Base-by-base conservation (phyloP, 2,797 vertebrate species). In the Onychomys arenicola region DNA sequence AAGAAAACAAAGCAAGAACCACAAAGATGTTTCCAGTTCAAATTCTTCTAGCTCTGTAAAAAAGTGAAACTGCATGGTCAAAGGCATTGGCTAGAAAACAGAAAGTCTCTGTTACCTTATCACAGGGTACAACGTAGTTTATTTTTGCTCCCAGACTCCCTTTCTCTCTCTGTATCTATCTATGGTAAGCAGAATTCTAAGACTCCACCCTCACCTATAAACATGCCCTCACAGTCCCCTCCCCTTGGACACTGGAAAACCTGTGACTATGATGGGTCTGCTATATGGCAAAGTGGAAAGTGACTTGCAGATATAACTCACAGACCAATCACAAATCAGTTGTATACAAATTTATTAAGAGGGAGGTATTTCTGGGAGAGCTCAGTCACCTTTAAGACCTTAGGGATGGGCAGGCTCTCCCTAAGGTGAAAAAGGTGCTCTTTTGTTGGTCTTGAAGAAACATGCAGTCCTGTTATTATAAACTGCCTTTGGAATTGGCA, bases 311-410 rank as follows among this genome's bases (percentile, higher is more conserved):
- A 32, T 49, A 4, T 69, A 52, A 32, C 3, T 75, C 57, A 92
- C 1, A 3, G 37, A 3, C 73, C 23, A 37, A 85, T 52, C 75
- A 37, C 49, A 87, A 88, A 88, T 32, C 85, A 76, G 37, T 37
- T 89, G 17, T 29, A 63, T 87, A 16, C 43, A 23, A 96, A 17
- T 49, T 90, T 63, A 92, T 75, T 10, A 91, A 92, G 27, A 88
- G 67, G 4, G 1, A 85, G 57, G 55, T 37, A 17, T 9, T 71
- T 29, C 49, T 95, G 67, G 5, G 49, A 27, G 1, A 46, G 0
- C 2, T 57, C n/a, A 88, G 5, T 46, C 40, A 49, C 76, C 11
- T 57, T 32, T 5, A 90, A 80, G 29, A 0, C 65, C 9, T 82
- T 71, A 14, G 27, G 52, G 6, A 55, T 10, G 34, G 13, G 34